These are phyloP conservation scores for Samia ricini DNA, from an alignment of 1,140 invertebrate genomes.

Conservation along the genomic window DNA sequence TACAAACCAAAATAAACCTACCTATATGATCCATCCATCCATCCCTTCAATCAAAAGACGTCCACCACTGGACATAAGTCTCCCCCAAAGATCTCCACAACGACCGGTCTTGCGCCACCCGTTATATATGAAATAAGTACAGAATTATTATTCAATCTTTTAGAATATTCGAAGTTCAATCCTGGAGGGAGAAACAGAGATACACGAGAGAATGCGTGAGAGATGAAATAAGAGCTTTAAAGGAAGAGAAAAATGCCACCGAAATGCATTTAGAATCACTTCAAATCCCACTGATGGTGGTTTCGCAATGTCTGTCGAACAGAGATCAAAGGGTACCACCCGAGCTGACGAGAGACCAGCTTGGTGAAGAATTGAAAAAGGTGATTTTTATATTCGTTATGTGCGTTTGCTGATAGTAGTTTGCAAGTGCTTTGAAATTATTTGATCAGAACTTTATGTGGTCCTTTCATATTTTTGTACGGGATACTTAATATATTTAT, in stretches of 20 bases:
- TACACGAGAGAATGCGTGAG: constrained; percentile 83
- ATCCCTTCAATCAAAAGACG: no score
- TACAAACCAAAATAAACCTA: no score
- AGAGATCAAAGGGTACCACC: constrained; percentile 87
- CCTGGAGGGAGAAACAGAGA: constrained; percentile 86
- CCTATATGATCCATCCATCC: no score
- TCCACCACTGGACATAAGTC: no score
- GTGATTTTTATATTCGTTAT: constrained; percentile 63
- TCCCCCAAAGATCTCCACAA: no score
- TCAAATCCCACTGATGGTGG: constrained; percentile 86
- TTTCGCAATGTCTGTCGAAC: constrained; percentile 88
- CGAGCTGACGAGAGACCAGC: constrained; percentile 91
- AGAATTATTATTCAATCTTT: constrained; percentile 11
- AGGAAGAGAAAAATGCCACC: constrained; percentile 86
- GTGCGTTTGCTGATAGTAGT: no score
- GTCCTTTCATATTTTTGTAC: no score
- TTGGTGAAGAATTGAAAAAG: constrained; percentile 88
- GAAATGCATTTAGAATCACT: constrained; percentile 88
- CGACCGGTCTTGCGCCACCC: no score
- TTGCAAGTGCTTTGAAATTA: no score
- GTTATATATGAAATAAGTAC: no score
- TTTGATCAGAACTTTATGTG: no score
- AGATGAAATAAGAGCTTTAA: constrained; percentile 84
- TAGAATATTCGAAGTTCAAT: constrained; percentile 85
- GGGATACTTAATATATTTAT: no score